These are phyloP conservation scores for Mormyrus hasselquistii DNA, from an alignment of 2,797 vertebrate genomes.

Conservation along the genomic window DNA sequence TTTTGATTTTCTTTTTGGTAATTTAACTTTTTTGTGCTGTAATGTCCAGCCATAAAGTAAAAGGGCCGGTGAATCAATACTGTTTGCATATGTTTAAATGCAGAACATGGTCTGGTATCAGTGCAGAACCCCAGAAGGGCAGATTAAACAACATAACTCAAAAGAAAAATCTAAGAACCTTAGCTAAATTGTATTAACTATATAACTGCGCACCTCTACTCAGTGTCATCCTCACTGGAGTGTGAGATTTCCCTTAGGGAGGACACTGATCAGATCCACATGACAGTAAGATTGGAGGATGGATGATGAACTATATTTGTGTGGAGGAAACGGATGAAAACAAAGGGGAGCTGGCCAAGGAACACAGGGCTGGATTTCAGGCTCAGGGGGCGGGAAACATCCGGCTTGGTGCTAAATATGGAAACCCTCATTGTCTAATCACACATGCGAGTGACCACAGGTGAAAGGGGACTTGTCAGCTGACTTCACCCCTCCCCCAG, in stretches of 20 bases:
- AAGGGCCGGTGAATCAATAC: constrained; percentile 34
- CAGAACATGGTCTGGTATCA: constrained; percentile 51
- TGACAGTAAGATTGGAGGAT: not conserved
- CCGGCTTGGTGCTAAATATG: not conserved
- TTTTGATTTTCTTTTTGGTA: constrained; percentile 24
- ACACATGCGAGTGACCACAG: not conserved
- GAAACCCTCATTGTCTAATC: not conserved
- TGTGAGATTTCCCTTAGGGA: not conserved
- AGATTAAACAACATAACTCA: not conserved
- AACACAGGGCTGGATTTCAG: not conserved
- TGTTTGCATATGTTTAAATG: constrained; percentile 30
- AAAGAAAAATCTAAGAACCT: constrained; percentile 35
- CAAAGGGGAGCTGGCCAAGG: not conserved
- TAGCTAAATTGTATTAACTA: constrained; percentile 37
- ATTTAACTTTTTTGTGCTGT: not conserved
- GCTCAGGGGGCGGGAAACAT: not conserved
- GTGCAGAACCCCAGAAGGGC: constrained; percentile 40
- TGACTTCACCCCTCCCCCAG: not conserved
- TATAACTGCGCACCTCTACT: not conserved
- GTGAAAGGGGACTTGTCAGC: not conserved
- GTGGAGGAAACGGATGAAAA: not conserved
- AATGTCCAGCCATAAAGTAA: constrained; percentile 12
- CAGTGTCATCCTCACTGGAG: not conserved
- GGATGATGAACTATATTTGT: not conserved
- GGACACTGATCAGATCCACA: not conserved